Base-by-base conservation (phyloP, 2,113 vertebrate genomes). In the Camelus bactrianus region DNA sequence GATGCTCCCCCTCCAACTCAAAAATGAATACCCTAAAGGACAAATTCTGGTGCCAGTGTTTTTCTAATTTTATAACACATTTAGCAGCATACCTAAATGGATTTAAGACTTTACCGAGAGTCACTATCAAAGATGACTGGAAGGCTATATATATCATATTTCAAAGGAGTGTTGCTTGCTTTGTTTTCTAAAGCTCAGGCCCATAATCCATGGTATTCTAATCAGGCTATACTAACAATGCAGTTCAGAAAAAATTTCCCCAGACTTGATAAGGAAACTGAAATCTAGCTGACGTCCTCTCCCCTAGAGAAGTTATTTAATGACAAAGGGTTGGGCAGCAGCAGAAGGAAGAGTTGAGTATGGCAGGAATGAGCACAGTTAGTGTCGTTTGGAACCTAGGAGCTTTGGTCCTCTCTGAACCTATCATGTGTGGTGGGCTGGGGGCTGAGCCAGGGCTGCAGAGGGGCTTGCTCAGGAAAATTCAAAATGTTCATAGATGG, bases 41-140 rank as follows among this genome's bases (percentile, higher is more conserved):
- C 7, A 92, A 65, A 83, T 92, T 62, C n/a, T 64, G 30, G 3
- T 48, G 19, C 62, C 10, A 24, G 42, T 56, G 26, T 88, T 72
- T 93, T 79, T 26, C 60, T 73, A 83, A 73, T 56, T 84, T 72
- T 81, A 32, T 62, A 77, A 79, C 2, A 65, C 9, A 56, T 52
- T 94, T 82, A 70, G 13, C 46, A 94, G 20, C 7, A 58, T 91
- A 91, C 42, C 35, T 93, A 90, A 93, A 75, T 52, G 46, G n/a
- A 28, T 64, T 20, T 48, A 96, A 50, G 26, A 65, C 16, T 80
- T 89, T 30, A 54, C 8, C 89, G 24, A 81, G 58, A 86, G 19
- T 73, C 30, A 50, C 77, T 89, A 85, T 72, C 56, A 65, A 90
- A 86, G 17, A 38, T 82, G 64, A 46, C 17, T 46, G 6, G 64